A percentile compares a stretch with the other conserved stretches of the same genome.
phyloP scores from a whole-genome alignment of 1,140 invertebrate species.

The Pogonomyrmex barbatus region DNA sequence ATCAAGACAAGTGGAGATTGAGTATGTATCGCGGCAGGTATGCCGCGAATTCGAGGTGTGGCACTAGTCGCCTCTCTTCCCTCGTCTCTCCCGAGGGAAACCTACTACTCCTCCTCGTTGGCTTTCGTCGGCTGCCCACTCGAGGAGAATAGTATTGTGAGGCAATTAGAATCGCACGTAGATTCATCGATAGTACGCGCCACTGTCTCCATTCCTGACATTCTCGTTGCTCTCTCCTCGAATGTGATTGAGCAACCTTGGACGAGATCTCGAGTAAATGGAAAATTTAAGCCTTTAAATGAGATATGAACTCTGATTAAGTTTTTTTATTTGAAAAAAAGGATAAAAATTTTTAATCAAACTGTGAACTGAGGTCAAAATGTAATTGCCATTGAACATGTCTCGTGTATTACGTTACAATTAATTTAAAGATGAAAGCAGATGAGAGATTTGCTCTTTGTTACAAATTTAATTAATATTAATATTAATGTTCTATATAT shows the following conservation, averaged over 20 bases:
- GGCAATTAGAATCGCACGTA: slow-evolving; percentile 43
- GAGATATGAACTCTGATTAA: background rate
- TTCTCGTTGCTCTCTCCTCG: slow-evolving; percentile 24
- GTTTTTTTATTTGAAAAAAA: background rate
- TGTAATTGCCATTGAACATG: background rate
- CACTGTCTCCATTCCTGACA: slow-evolving; percentile 55
- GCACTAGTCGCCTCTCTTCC: slow-evolving; percentile 51
- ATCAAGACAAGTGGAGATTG: slow-evolving; percentile 70
- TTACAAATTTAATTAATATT: background rate
- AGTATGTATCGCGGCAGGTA: slow-evolving; percentile 70
- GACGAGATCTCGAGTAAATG: background rate
- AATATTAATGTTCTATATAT: background rate
- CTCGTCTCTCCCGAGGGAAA: slow-evolving; percentile 62
- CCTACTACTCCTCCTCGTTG: slow-evolving; percentile 56
- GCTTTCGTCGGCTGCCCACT: slow-evolving; percentile 35
- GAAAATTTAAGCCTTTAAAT: background rate
- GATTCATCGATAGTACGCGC: slow-evolving; percentile 41
- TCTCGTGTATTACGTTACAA: background rate
- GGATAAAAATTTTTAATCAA: background rate
- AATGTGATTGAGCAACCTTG: background rate
- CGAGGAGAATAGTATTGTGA: slow-evolving; percentile 34
- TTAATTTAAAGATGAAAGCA: background rate
- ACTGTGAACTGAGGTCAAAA: background rate
- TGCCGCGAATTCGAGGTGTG: slow-evolving; percentile 80
- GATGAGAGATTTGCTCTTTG: background rate